Percentiles rank a stretch among this genome's conserved stretches.
Evolutionary conservation across 2,113 vertebrate genomes (phyloP).

Genomic region (Daphoenositta chrysoptera): DNA sequence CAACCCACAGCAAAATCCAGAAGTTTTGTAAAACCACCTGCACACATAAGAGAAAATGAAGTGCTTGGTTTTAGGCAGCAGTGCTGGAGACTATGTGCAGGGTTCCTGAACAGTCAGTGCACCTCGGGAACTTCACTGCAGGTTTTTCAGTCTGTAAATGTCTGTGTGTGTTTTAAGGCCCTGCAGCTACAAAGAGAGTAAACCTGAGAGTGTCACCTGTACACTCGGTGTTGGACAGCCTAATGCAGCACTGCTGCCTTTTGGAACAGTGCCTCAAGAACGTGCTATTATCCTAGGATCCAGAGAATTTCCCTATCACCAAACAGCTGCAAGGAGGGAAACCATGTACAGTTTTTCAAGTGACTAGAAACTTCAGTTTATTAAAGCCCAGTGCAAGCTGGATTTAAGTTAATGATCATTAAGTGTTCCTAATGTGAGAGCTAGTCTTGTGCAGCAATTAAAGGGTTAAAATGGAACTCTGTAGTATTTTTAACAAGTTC

Average conservation of each 20-base stretch:
- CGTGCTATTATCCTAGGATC: background rate
- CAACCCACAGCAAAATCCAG: slow-evolving; percentile 20
- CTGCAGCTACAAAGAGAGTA: background rate
- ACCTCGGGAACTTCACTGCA: background rate
- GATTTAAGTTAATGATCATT: background rate
- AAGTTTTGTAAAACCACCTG: slow-evolving; percentile 23
- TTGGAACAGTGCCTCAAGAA: background rate
- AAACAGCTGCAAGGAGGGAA: background rate
- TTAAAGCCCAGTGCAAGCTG: slow-evolving; percentile 12
- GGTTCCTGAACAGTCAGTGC: slow-evolving; percentile 24
- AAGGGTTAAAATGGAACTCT: background rate
- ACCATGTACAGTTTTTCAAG: background rate
- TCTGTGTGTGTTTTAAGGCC: background rate
- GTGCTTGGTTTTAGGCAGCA: slow-evolving; percentile 12
- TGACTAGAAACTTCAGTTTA: background rate
- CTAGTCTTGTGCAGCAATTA: background rate
- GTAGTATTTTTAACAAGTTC: background rate
- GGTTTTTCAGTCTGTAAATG: background rate
- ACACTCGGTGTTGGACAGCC: background rate
- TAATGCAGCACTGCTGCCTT: background rate
- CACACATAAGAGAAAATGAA: background rate
- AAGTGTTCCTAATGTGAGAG: background rate
- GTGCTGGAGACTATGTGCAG: background rate
- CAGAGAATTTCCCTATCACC: background rate
- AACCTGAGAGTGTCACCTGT: background rate